Evolutionary conservation across 2,113 vertebrate genomes (phyloP).

Genomic region (Stegostoma tigrinum): DNA sequence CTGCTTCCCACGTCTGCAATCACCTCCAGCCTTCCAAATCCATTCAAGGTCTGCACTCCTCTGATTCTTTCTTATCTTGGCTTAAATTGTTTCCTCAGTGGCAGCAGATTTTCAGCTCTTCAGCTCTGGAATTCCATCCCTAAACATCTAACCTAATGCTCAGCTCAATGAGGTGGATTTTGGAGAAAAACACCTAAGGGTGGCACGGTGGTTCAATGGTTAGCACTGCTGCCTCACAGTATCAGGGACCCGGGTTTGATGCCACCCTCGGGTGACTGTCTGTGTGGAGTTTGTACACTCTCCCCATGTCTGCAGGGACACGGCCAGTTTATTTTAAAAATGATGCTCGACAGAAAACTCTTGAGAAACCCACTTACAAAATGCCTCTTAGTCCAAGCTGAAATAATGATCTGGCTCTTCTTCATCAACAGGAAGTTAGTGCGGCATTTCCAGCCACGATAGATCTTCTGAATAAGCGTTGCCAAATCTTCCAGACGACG

Average conservation of each 20-base stretch:
- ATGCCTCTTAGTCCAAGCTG: constrained; percentile 82
- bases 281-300: no score
- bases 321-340: not conserved
- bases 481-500: constrained; percentile 82
- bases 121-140: not conserved
- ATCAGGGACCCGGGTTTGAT: no score
- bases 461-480: constrained; percentile 91
- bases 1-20: not conserved
- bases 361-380: constrained; percentile 59
- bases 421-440: constrained; percentile 82
- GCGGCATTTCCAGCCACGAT: constrained; percentile 87
- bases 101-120: not conserved
- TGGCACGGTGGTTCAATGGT: no score
- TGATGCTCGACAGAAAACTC: not conserved
- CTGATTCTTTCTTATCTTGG: not conserved
- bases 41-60: not conserved
- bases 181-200: no score
- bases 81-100: not conserved
- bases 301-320: no score
- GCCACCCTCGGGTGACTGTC: no score
- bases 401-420: constrained; percentile 80
- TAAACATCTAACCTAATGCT: not conserved
- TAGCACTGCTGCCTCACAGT: no score
- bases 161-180: no score
- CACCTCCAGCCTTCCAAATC: not conserved